Evolutionary conservation across 2,888 invertebrate species (phyloP), one percentile per base, ranked within the genome.

Genomic region (Conistra vaccinii): DNA sequence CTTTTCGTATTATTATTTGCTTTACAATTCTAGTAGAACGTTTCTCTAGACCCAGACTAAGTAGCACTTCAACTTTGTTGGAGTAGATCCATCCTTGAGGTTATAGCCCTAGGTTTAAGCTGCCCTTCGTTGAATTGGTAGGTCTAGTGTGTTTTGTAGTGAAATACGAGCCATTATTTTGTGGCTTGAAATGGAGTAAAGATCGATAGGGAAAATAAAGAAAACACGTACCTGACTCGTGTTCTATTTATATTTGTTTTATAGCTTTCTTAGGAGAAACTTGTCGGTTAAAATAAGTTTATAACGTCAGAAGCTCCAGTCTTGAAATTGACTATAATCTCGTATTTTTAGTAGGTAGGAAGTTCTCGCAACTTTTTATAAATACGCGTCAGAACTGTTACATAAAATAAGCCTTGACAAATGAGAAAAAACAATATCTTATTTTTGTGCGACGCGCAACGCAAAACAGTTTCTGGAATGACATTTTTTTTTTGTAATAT

Each of bases 61-160:
- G 78, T 48, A 68, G n/a, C 63, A 58, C 62, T 80, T 65, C 58
- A 67, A 35, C 12, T 67, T 68, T 29, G 32, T 68, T 68, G 72
- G 26, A 71, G 58, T 53, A 48, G 60, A 55, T 72, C n/a, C 68
- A 57, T 23, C 10, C 55, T 72, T 68, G 68, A 72, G 20, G 42
- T 78, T 76, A 80, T 58, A 55, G n/a, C 9, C n/a, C 12, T n/a
- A 42, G 53, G 48, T 68, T n/a, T 35, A 60, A 78, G 35, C 57
- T 60, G n/a, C 9, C 42, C 26, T 81, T 61, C n/a, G 9, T 26
- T 51, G 20, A 78, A 83, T 35, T 63, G n/a, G 45, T 51, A n/a
- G 63, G 42, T 69, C 57, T 66, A 29, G 32, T 82, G n/a, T 45
- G 26, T 66, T 32, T 65, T 69, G 20, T 75, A 48, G 39, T 35